Conservation (phyloP, 2,888 invertebrate genomes). For the Mesopsocus fuscifrons region DNA sequence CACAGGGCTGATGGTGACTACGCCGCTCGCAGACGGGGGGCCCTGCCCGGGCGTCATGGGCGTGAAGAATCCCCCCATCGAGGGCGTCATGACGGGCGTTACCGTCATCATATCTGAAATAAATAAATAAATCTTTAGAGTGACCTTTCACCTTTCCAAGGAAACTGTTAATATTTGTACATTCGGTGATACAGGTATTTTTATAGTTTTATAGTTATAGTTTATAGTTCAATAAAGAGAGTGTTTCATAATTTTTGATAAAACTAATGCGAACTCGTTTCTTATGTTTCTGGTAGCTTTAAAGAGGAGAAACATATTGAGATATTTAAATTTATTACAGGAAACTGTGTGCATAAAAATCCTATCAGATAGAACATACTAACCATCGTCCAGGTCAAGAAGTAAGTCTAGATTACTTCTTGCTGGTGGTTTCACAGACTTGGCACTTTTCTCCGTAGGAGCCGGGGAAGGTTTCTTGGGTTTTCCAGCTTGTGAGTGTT, state of each 20-base stretch:
- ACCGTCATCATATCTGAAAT: slow-evolving; percentile 34
- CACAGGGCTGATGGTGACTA: slow-evolving; percentile 36
- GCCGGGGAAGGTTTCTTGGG: background rate
- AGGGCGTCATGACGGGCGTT: slow-evolving; percentile 64
- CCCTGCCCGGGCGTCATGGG: slow-evolving; percentile 27
- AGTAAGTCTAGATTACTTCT: slow-evolving; percentile 58
- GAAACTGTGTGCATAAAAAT: too few species aligned
- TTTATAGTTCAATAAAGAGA: slow-evolving; percentile 1
- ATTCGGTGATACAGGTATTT: too few species aligned
- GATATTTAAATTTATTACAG: too few species aligned
- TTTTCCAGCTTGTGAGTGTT: slow-evolving; percentile 12
- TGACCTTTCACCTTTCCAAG: background rate
- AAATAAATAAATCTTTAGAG: slow-evolving; percentile 1
- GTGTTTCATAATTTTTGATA: too few species aligned
- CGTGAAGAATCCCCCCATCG: slow-evolving; percentile 56
- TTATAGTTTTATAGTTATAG: too few species aligned
- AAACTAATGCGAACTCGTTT: too few species aligned
- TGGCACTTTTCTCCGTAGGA: background rate
- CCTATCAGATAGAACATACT: too few species aligned
- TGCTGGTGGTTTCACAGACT: slow-evolving; percentile 21
- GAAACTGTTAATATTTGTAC: slow-evolving; percentile 6
- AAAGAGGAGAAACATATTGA: too few species aligned
- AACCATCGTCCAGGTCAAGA: slow-evolving; percentile 57
- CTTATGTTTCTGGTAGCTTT: too few species aligned
- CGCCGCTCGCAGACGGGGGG: slow-evolving; percentile 12